Conservation (phyloP, 2,888 invertebrate genomes). For the Litoditis marina region DNA sequence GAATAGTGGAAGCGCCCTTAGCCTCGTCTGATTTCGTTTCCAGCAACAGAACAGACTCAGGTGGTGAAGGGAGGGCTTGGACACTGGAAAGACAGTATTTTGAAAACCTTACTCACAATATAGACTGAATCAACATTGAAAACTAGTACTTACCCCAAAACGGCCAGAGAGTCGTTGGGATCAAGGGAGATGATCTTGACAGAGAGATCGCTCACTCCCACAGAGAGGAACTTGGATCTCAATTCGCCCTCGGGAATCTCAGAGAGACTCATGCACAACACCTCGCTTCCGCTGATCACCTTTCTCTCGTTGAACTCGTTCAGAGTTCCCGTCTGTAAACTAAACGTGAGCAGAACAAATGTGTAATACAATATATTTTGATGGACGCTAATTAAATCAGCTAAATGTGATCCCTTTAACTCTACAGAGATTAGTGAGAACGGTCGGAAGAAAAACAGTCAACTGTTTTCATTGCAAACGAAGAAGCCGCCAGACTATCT, state of each 20-base stretch:
- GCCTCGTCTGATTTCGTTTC: constrained; percentile 68
- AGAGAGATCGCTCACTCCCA: constrained; percentile 81
- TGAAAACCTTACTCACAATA: background rate
- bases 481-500: no score
- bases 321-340: constrained; percentile 66
- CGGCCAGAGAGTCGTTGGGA: constrained; percentile 85
- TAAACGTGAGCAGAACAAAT: background rate
- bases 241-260: constrained; percentile 93
- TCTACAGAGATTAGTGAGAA: background rate
- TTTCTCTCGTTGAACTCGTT: constrained; percentile 97
- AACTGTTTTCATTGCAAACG: background rate
- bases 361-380: background rate
- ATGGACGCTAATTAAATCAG: background rate
- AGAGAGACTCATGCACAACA: constrained; percentile 95
- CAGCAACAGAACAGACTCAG: constrained; percentile 93
- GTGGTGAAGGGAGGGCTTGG: constrained; percentile 82
- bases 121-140: background rate
- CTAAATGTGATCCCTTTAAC: background rate
- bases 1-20: constrained; percentile 51
- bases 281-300: constrained; percentile 85
- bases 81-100: constrained; percentile 32
- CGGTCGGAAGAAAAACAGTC: background rate
- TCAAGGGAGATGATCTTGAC: constrained; percentile 95
- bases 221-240: constrained; percentile 69
- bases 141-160: constrained; percentile 70